phyloP scores from a whole-genome alignment of 2,888 invertebrate genomes.

The Autographa pulchrina region DNA sequence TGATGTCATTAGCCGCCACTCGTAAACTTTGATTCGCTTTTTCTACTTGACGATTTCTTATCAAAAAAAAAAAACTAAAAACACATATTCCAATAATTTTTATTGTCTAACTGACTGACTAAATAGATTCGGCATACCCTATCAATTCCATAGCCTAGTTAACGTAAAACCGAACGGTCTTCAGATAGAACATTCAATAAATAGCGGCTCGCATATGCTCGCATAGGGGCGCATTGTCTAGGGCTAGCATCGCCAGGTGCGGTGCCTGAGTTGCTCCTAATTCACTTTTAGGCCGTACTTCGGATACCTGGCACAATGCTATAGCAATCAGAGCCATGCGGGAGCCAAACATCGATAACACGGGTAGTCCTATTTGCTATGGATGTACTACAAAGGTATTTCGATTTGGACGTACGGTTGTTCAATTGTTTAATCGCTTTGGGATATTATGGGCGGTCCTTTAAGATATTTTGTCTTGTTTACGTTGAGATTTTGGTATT shows the following conservation, averaged over 20 bases:
- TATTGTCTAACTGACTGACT: too few species aligned
- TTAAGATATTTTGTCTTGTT: neutral
- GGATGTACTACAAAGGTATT: constrained; percentile 50
- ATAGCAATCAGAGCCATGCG: constrained; percentile 60
- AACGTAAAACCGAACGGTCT: constrained; percentile 6
- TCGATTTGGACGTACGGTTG: constrained; percentile 24
- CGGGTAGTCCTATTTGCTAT: constrained; percentile 54
- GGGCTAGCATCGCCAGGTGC: constrained; percentile 58
- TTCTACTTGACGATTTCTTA: too few species aligned
- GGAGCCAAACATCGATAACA: constrained; percentile 61
- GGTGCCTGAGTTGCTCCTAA: constrained; percentile 72
- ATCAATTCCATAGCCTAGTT: too few species aligned
- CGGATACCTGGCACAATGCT: constrained; percentile 57
- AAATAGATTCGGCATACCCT: too few species aligned
- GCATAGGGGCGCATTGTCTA: constrained; percentile 55
- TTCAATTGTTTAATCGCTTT: neutral
- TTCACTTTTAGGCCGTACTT: constrained; percentile 70
- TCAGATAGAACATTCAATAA: constrained; percentile 37
- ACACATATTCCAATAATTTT: too few species aligned
- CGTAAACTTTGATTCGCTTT: too few species aligned
- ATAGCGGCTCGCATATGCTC: constrained; percentile 37
- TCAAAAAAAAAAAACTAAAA: too few species aligned
- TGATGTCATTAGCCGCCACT: too few species aligned
- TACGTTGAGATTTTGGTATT: too few species aligned
- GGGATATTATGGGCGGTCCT: neutral